Evolutionary conservation across 2,888 invertebrate species (phyloP), one percentile per base, ranked within the genome.

Genomic region (Seira sanloemensis): DNA sequence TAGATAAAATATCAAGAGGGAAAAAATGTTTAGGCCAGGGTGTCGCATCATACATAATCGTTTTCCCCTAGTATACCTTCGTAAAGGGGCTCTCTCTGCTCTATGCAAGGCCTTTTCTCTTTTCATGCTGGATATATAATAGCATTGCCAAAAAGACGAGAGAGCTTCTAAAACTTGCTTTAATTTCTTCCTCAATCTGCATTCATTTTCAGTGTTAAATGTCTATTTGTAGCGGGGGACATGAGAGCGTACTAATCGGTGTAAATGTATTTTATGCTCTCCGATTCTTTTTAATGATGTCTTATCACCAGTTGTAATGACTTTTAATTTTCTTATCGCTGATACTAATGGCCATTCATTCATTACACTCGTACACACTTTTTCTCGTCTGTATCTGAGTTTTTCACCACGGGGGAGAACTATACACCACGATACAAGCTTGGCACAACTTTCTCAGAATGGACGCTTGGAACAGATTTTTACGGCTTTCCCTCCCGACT

Each of bases 301-400:
- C 82, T 82, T 77, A 77, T 82, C 77, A 68, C 77, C 72, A 50
- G 9, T 67, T 82, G 77, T 82, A 82, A 82, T 77, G 82, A 77
- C 82, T 82, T 82, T 82, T 77, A 82, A 77, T 72, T 82, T 82
- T 77, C 82, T 82, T 82, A 82, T 82, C 82, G 73, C 77, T 77
- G 72, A 77, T 77, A 67, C 73, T 82, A 82, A 82, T 82, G 72
- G 71, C 82, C 58, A 54, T 58, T 72, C 82, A 82, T 82, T 82
- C 66, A 68, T 82, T 82, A 82, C 65, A 26, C 80, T 66, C 73
- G 23, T 71, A 2, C 18, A 37, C 37, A 58, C n/a, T 58, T 58
- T 58, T n/a, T 58, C 37, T 12, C 37, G n/a, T 9, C 9, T 58
- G 58, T 58, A 58, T 58, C 7, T 9, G 18, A 58, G 37, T 16